A percentile compares a stretch with the other conserved stretches of the same genome.
Conservation (phyloP, 1,140 invertebrate genomes). For the Drosophila varians region DNA sequence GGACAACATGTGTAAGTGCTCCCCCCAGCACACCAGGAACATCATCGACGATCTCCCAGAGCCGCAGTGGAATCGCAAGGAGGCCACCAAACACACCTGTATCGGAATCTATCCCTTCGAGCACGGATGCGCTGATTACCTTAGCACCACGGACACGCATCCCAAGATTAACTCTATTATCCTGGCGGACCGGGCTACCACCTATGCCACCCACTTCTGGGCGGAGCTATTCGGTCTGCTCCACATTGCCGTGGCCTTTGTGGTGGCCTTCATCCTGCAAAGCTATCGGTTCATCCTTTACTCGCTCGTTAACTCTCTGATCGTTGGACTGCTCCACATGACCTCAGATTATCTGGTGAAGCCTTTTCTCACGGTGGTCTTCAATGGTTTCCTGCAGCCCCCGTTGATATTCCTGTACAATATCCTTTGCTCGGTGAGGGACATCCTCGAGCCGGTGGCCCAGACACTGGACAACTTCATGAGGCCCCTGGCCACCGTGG, state of each 20-base stretch:
- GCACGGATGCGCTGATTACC: conserved; percentile 87
- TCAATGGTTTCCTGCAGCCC: conserved; percentile 88
- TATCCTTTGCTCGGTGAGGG: conserved; percentile 85
- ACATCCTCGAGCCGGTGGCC: conserved; percentile 87
- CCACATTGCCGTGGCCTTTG: conserved; percentile 86
- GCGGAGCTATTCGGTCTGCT: conserved; percentile 87
- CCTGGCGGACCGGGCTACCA: conserved; percentile 86
- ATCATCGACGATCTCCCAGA: conserved; percentile 70
- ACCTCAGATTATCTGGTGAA: conserved; percentile 88
- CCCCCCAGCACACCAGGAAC: conserved; percentile 29
- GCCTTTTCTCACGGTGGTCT: conserved; percentile 86
- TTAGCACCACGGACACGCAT: conserved; percentile 86
- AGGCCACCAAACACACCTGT: conserved; percentile 54
- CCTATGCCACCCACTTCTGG: conserved; percentile 87
- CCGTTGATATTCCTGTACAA: conserved; percentile 87
- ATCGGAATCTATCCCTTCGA: conserved; percentile 88
- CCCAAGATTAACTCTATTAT: conserved; percentile 85
- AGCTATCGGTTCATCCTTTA: conserved; percentile 85
- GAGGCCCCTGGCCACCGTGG: conserved; percentile 66
- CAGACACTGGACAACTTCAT: conserved; percentile 63
- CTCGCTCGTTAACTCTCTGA: conserved; percentile 85
- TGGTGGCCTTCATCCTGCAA: conserved; percentile 87
- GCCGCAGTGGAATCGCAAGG: conserved; percentile 64
- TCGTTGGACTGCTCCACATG: conserved; percentile 86
- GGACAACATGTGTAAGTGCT: conserved; percentile 70